Evolutionary conservation across 2,113 vertebrate genomes (phyloP), one percentile per base, ranked within the genome.

Genomic region (Bambusicola thoracicus): DNA sequence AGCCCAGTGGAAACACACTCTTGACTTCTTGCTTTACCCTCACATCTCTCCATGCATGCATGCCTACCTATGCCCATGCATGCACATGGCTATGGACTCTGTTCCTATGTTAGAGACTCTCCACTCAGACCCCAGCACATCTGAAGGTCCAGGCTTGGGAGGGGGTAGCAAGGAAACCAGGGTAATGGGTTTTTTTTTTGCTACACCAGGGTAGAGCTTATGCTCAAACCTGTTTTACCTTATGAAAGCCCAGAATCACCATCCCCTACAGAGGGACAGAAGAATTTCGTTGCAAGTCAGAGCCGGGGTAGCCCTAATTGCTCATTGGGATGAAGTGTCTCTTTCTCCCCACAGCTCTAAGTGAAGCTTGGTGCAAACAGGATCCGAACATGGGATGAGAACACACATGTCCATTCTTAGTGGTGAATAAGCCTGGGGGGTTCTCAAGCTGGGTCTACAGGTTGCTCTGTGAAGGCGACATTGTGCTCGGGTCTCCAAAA

Each of bases 41-140:
- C 29, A 51, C 1, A 46, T 5, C 41, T 41, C 20, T 12, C 40
- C 21, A 0, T 38, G 29, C 2, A 0, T 8, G 32, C 8, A 2
- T 5, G 6, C 2, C 7, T 17, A 17, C 17, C 51, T 46, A 4
- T 25, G 27, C 4, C 66, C 10, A 0, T 6, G 24, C 13, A 1
- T 5, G 17, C 13, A 19, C 7, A 0, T 2, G 41, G n/a, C 4
- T 6, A 5, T 1, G 25, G 51, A 18, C 7, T 43, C 43, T 58
- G 24, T 22, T 17, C 53, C 34, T 25, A 1, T 5, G 15, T 5
- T 3, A 7, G 30, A 10, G 18, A 25, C 34, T 41, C 29, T 13
- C 13, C 63, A 38, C 27, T 51, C 55, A 3, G 25, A 62, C 40
- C 27, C 18, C 56, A 32, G 7, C 48, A 38, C 32, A 25, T 4